phyloP scores from a whole-genome alignment of 2,888 invertebrate species.

The Lasioglossum pauxillum region DNA sequence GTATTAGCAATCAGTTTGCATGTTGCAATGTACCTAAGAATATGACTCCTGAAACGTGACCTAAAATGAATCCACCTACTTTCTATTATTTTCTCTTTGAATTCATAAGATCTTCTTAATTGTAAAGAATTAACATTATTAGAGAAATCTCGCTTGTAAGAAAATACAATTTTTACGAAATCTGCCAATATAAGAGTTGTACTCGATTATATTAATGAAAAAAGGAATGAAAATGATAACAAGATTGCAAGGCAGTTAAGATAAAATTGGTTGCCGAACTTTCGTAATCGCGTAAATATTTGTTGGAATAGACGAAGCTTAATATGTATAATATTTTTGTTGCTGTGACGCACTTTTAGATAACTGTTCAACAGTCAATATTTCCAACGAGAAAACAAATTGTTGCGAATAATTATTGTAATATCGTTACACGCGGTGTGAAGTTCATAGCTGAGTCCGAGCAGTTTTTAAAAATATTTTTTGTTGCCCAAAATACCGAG shows the following conservation, averaged over 20 bases:
- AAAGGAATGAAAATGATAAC: background rate
- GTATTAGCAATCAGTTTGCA: constrained; percentile 45
- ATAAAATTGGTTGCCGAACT: constrained; percentile 9
- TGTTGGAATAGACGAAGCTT: background rate
- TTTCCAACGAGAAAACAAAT: background rate
- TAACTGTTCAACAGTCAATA: background rate
- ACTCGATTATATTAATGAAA: background rate
- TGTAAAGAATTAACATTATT: background rate
- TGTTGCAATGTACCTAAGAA: constrained; percentile 65
- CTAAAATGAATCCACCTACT: constrained; percentile 26
- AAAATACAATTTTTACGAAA: background rate
- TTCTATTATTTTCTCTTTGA: constrained; percentile 19
- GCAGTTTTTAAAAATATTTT: constrained; percentile 10
- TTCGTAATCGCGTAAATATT: constrained; percentile 25
- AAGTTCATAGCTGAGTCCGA: constrained; percentile 15
- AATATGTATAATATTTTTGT: constrained; percentile 1
- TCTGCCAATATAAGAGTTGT: background rate
- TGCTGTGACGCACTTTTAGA: constrained; percentile 14
- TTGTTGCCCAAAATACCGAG: constrained; percentile 49
- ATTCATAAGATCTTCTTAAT: background rate
- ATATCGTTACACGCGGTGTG: background rate
- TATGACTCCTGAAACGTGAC: constrained; percentile 74
- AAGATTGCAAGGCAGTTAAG: background rate
- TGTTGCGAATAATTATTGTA: background rate
- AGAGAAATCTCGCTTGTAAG: background rate